phyloP scores from a whole-genome alignment of 2,113 vertebrate species.

The Spheniscus mendiculus region DNA sequence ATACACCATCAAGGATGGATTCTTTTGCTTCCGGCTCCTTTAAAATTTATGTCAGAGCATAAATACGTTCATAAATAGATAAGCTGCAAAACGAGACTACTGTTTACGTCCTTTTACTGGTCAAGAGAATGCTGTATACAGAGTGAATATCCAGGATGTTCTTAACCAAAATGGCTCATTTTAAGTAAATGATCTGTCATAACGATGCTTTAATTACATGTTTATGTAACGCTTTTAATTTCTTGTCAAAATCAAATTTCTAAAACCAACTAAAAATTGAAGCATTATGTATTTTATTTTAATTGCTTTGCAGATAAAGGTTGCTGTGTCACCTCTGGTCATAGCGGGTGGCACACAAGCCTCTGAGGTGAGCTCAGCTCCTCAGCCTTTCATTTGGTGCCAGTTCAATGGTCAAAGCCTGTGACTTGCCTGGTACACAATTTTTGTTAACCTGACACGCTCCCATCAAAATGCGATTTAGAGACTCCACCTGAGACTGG shows the following conservation, averaged over 20 bases:
- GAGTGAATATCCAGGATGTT: neutral
- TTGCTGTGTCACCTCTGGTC: neutral
- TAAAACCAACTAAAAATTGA: neutral
- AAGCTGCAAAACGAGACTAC: neutral
- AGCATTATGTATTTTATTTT: neutral
- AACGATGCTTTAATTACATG: neutral
- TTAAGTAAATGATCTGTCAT: neutral
- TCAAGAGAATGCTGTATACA: neutral
- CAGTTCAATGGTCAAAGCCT: neutral
- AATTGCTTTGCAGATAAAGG: neutral
- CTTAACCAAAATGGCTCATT: neutral
- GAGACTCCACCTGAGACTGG: neutral
- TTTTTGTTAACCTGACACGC: accelerated
- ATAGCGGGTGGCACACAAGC: neutral
- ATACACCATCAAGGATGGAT: accelerated
- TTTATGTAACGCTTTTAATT: neutral
- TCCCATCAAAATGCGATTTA: neutral
- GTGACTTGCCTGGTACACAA: neutral
- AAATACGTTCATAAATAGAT: neutral
- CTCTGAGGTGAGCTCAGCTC: neutral
- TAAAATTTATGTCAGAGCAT: neutral
- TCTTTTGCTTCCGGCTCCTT: neutral
- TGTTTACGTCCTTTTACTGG: neutral
- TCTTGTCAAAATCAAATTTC: neutral
- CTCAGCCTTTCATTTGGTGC: neutral